Conservation (phyloP, 2,113 vertebrate species). For the Datnioides undecimradiatus region DNA sequence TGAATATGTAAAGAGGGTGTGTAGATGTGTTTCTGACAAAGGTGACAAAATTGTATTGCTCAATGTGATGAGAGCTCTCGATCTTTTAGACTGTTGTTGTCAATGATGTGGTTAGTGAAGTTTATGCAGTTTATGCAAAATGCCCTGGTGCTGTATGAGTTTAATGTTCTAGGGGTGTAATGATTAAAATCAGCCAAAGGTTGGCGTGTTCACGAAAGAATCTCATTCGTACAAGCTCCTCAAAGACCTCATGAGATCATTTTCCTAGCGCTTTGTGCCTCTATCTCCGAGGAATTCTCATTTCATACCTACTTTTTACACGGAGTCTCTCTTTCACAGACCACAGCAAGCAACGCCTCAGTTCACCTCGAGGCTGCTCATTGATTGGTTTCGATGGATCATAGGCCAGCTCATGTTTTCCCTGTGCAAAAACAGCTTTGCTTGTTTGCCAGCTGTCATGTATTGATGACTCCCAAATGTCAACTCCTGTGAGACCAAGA, state of each 20-base stretch:
- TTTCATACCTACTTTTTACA: conserved; percentile 29
- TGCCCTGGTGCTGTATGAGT: not conserved
- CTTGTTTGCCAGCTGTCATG: conserved; percentile 60
- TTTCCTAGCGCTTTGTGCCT: not conserved
- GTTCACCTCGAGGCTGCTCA: conserved; percentile 42
- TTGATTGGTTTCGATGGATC: conserved; percentile 65
- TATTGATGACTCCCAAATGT: conserved; percentile 65
- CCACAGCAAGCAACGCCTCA: not conserved
- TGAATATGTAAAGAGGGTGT: not conserved
- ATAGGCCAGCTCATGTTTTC: conserved; percentile 44
- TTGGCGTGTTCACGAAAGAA: conserved; percentile 23
- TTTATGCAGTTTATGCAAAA: not conserved
- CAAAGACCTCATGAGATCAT: conserved; percentile 34
- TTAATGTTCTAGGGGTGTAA: not conserved
- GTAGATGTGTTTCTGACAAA: not conserved
- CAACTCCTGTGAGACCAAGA: conserved; percentile 34
- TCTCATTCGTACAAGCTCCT: conserved; percentile 5
- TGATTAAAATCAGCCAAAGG: not conserved
- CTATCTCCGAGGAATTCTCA: conserved; percentile 26
- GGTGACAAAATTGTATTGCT: not conserved
- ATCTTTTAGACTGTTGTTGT: conserved; percentile 8
- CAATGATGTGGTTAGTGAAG: conserved; percentile 16
- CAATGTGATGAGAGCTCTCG: not conserved
- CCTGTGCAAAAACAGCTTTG: conserved; percentile 37
- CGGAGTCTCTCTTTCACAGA: conserved; percentile 24